Base-by-base conservation (phyloP, 2,797 vertebrate species). In the Lycodopsis pacificus region DNA sequence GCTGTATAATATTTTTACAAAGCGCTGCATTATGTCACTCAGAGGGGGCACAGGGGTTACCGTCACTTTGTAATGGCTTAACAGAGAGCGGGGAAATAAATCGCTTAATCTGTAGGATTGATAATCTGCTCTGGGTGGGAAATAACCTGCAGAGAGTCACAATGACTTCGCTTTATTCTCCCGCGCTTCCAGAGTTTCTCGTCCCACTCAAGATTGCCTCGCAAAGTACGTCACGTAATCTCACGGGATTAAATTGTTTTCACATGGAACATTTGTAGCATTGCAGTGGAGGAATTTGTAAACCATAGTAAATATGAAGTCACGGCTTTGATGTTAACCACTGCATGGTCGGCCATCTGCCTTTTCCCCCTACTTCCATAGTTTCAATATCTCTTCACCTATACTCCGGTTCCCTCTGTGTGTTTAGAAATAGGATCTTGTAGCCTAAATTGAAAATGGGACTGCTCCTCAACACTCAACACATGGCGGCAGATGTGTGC, bases 401-500 rank as follows among this genome's bases (percentile, higher is more conserved):
- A 49, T 49, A 76, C 65, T 64, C 76, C 1, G 34, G 38, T 73
- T 89, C 65, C 58, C 36, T 42, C 63, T 62, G 54, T 85, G 77
- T 91, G 87, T 92, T 92, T 91, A 85, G 92, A 90, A 93, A 92
- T 64, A 81, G 81, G 90, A 93, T 92, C 85, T 87, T 70, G 49
- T 61, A 73, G 77, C 73, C 79, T 81, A 84, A 81, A 91, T 89
- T 82, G 84, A 89, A 90, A 93, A 82, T 81, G 84, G 78, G 73
- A 82, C 81, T 79, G 82, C 79, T 82, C 65, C 54, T 54, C 76
- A 87, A 81, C 79, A 80, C 90, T 90, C 89, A 90, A 89, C 93
- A 91, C 86, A 91, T 89, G 84, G 87, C 87, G 87, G 86, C 91
- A 92, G 90, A 93, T 92, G 90, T 88, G 86, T 84, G 57, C 81